Evolutionary conservation across 2,797 vertebrate genomes (phyloP), one percentile per base, ranked within the genome.

Genomic region (Mormyrops attenuatus): DNA sequence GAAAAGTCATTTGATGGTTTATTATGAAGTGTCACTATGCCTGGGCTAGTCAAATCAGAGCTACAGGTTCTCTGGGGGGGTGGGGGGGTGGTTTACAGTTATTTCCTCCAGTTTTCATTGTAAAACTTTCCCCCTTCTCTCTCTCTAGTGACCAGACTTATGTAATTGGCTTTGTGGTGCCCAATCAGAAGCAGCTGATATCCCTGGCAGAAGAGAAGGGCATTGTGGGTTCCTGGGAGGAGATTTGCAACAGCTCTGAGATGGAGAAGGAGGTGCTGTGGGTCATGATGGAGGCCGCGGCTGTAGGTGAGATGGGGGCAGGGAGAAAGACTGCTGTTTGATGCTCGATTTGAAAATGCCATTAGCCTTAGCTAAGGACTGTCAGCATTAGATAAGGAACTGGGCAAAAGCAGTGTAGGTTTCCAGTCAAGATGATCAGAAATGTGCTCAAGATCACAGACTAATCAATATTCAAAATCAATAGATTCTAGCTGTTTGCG

Each of bases 121-220:
- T 5, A 86, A 49, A 22, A 49, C 49, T 90, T 57, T 20, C 60
- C 50, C 91, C 66, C 8, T 90, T 87, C 77, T 88, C 49, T 41
- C 0, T 69, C 50, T 89, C 60, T 89, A 99, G 98, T 90, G 97
- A 97, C 26, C 97, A 99, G 95, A 97, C 97, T 3, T 99, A 98
- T 0, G 97, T 98, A 93, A 97, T 99, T 92, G 96, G 97, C 93
- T 99, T 99, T 89, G 94, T 99, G 95, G 98, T 99, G 95, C 98
- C 98, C 96, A 99, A 98, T 95, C 97, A 99, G 95, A 99, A 98
- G 95, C 97, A 98, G 77, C 93, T 99, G 0, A 91, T 94, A 90
- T 95, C 95, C 63, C 93, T 99, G 91, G 98, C 98, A 49, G 95
- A 95, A 49, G 96, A 96, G 92, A 97, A 95, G 88, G 92, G 94